Conservation (phyloP, 1,140 invertebrate species). For the Cyclina sinensis region DNA sequence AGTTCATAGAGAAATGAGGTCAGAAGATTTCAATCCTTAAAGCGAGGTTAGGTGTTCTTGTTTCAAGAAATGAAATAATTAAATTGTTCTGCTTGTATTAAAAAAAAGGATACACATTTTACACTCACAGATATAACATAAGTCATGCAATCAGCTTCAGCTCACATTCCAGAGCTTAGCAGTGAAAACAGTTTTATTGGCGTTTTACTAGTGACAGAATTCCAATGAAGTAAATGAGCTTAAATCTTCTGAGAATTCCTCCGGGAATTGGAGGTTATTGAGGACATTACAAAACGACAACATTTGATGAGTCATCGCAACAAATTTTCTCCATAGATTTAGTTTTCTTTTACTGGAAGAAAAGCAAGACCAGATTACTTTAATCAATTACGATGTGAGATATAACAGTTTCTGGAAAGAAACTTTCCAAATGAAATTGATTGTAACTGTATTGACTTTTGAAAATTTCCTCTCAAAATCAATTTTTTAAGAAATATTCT, state of each 20-base stretch:
- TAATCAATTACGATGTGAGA: neutral
- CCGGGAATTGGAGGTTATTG: conserved; percentile 16
- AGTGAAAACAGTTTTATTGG: neutral
- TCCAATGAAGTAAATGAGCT: conserved; percentile 30
- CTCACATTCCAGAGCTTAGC: too few relatives aligned
- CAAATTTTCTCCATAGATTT: conserved; percentile 13
- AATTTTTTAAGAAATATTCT: too few relatives aligned
- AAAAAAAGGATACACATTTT: too few relatives aligned
- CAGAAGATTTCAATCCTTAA: too few relatives aligned
- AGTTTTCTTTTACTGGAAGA: neutral
- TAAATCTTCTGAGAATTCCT: conserved; percentile 20
- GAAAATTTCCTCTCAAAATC: neutral
- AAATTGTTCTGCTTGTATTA: too few relatives aligned
- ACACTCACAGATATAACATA: too few relatives aligned
- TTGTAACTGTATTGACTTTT: neutral
- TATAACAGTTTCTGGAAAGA: neutral
- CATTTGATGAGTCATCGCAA: conserved; percentile 36
- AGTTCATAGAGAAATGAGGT: too few relatives aligned
- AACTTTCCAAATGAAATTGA: conserved; percentile 10
- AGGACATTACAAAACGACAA: conserved; percentile 61
- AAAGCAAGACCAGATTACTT: conserved; percentile 11
- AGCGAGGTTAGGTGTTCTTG: too few relatives aligned
- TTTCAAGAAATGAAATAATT: too few relatives aligned
- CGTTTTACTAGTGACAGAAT: conserved; percentile 18
- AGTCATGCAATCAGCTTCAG: too few relatives aligned